Evolutionary conservation across 2,113 vertebrate species (phyloP).

Genomic region (Egretta garzetta): DNA sequence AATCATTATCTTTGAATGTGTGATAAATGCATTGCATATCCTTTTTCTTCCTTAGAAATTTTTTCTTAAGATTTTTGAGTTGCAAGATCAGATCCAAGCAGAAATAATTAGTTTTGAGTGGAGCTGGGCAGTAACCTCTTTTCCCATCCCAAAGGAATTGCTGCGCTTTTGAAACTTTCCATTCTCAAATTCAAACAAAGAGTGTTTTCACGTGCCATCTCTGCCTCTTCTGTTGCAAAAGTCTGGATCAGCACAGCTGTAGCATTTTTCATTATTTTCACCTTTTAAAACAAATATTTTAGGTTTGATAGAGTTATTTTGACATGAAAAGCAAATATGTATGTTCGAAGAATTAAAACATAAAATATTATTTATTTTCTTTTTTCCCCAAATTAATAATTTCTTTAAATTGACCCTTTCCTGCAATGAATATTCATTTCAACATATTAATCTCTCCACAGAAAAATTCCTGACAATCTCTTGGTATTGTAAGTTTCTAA

Average conservation of each 20-base stretch:
- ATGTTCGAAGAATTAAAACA: background rate
- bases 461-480: background rate
- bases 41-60: background rate
- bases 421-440: background rate
- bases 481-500: background rate
- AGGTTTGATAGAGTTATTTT: background rate
- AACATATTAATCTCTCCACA: background rate
- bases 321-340: background rate
- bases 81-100: background rate
- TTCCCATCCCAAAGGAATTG: background rate
- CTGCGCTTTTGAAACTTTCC: background rate
- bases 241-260: background rate
- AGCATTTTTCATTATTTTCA: background rate
- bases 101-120: background rate
- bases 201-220: background rate
- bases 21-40: background rate
- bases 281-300: background rate
- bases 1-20: background rate
- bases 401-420: background rate
- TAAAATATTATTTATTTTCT: background rate
- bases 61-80: background rate
- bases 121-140: background rate
- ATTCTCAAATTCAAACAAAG: background rate
- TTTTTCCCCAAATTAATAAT: background rate
- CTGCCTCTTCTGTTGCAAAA: background rate